These are phyloP conservation scores for Megatriorchis doriae DNA, from an alignment of 2,113 vertebrate species.

Conservation along the genomic window DNA sequence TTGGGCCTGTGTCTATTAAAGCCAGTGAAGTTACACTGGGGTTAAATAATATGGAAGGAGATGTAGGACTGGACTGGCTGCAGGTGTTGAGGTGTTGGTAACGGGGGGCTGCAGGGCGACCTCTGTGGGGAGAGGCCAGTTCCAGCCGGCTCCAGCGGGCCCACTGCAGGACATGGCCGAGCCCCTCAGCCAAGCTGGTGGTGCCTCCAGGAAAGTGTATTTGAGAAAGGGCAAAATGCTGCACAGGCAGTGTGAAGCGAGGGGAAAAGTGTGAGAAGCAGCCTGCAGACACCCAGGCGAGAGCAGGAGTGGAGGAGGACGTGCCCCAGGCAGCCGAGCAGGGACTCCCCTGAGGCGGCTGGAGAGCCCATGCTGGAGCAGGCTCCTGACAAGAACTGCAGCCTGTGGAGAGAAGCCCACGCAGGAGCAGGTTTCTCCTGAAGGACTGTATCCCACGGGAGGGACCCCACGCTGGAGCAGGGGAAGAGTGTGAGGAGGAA, in stretches of 20 bases:
- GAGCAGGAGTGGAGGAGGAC: neutral
- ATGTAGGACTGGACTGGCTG: neutral
- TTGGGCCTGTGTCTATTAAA: neutral
- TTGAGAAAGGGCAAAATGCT: neutral
- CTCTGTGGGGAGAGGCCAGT: neutral
- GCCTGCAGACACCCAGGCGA: neutral
- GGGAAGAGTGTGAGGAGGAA: neutral
- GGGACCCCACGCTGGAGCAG: too few species aligned
- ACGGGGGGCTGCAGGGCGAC: accelerated
- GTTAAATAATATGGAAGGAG: neutral
- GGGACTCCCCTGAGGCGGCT: too few species aligned
- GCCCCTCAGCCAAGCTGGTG: neutral
- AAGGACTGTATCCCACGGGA: neutral
- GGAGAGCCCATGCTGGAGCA: neutral
- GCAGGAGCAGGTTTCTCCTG: neutral
- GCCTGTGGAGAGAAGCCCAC: neutral
- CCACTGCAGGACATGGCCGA: neutral
- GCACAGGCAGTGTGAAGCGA: neutral
- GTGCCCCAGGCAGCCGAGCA: accelerated
- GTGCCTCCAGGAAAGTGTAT: neutral
- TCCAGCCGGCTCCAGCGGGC: neutral
- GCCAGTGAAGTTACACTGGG: neutral
- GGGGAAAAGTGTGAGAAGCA: neutral
- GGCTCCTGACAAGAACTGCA: neutral
- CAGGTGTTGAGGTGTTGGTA: neutral